Evolutionary conservation across 2,888 invertebrate genomes (phyloP), one percentile per base, ranked within the genome.

Genomic region (Argynnis bischoffii): DNA sequence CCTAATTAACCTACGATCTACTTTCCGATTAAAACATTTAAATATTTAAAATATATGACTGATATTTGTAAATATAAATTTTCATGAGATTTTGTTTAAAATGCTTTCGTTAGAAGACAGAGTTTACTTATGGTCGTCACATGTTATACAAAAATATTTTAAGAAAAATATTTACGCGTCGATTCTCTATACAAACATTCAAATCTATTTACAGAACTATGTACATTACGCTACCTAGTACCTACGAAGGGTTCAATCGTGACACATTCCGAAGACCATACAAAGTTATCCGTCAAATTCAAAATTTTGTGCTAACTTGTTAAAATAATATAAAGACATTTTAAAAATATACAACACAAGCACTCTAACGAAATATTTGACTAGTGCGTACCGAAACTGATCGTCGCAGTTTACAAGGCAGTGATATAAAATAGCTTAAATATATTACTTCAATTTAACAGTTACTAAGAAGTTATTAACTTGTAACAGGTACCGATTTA

Each of bases 101-200:
- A 63, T 35, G 46, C 47, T 46, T 63, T 63, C 48, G 59, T 60
- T 68, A 66, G 46, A 48, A 59, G 59, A 55, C 53, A 57, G 18
- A 60, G 50, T 64, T 63, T 35, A 61, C 56, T 65, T 70, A 64
- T 78, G 78, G 77, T 80, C 79, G 76, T 77, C 76, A 77, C 70
- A 76, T 74, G 71, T 75, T 80, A 81, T 90, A 90, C 85, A 90
- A 90, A 90, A 90, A 90, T 90, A 90, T 81, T 81, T 84, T 75
- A 81, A 86, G 83, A 88, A 90, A 90, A 90, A 90, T 90, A 90
- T 89, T 79, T 82, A 76, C 78, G 77, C 75, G 77, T 67, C 66
- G 73, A 79, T 82, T 90, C 87, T 90, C 88, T 89, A 86, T 89
- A 90, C 88, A 89, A 81, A 83, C 81, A 77, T 77, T 78, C 76